Percentiles rank a stretch among this genome's conserved stretches.
phyloP scores from a whole-genome alignment of 2,113 vertebrate genomes.

The Brachionichthys hirsutus region DNA sequence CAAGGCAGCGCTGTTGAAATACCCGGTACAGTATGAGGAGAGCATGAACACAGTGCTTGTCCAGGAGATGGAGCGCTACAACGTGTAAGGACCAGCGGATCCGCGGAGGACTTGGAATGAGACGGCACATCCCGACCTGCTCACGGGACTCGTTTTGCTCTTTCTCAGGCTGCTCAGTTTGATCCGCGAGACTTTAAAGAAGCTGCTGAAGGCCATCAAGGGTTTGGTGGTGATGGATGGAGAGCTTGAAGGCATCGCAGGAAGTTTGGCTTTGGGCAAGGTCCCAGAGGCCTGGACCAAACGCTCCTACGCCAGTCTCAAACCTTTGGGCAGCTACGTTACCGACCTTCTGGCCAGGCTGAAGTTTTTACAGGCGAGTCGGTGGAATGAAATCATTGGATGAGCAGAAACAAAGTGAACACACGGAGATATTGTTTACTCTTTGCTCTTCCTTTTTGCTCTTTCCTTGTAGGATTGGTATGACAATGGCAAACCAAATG shows the following conservation, averaged over 20 bases:
- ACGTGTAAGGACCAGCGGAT: slow-evolving; percentile 79
- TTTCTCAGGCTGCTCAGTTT: too few relatives aligned
- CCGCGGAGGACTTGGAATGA: too few relatives aligned
- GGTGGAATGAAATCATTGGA: slow-evolving; percentile 59
- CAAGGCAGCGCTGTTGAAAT: slow-evolving; percentile 78
- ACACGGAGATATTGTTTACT: too few relatives aligned
- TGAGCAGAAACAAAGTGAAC: too few relatives aligned
- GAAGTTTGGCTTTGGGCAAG: slow-evolving; percentile 87
- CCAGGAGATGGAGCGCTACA: slow-evolving; percentile 91
- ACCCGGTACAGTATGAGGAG: slow-evolving; percentile 89
- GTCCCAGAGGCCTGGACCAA: slow-evolving; percentile 88
- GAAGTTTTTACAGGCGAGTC: slow-evolving; percentile 88
- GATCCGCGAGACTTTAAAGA: slow-evolving; percentile 83
- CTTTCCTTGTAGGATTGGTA: slow-evolving; percentile 89
- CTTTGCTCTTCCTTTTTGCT: neutral
- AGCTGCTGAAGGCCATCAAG: neutral
- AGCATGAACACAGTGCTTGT: slow-evolving; percentile 95
- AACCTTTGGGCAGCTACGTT: slow-evolving; percentile 87
- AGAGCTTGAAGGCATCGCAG: slow-evolving; percentile 89
- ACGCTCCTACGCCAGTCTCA: slow-evolving; percentile 92
- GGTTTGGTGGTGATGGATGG: slow-evolving; percentile 92
- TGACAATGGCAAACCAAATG: slow-evolving; percentile 77
- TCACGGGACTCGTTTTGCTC: too few relatives aligned
- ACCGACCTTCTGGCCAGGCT: slow-evolving; percentile 84
- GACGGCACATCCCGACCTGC: too few relatives aligned